Percentiles rank a stretch among this genome's conserved stretches.
These are phyloP conservation scores for Eretmocerus hayati DNA, from an alignment of 2,888 invertebrate species.

Conservation along the genomic window DNA sequence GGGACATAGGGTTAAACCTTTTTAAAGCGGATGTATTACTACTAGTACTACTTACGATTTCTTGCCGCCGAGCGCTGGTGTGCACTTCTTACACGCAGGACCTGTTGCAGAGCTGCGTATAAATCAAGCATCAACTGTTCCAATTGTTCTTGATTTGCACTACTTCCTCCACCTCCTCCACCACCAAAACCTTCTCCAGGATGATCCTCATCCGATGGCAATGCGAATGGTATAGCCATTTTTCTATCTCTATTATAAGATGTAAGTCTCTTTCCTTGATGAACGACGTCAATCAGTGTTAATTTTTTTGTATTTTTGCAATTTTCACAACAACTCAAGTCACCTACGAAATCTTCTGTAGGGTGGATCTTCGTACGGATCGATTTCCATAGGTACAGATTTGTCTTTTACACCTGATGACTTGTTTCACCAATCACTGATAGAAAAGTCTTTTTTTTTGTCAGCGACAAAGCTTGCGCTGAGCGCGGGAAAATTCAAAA, in stretches of 20 bases:
- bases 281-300: no score
- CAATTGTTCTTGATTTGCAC: constrained; percentile 30
- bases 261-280: no score
- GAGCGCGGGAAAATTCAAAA: no score
- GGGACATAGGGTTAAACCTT: no score
- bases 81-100: constrained; percentile 37
- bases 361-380: constrained; percentile 42
- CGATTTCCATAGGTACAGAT: constrained; percentile 38
- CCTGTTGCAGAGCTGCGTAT: constrained; percentile 42
- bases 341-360: constrained; percentile 38
- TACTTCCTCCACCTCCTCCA: constrained; percentile 35
- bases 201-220: constrained; percentile 42
- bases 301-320: no score
- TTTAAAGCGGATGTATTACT: no score
- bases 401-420: no score
- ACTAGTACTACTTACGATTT: constrained; percentile 45
- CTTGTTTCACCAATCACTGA: no score
- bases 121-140: constrained; percentile 43
- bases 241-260: background rate
- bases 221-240: constrained; percentile 43
- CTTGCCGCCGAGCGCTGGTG: constrained; percentile 38
- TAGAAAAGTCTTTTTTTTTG: no score
- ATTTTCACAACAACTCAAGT: constrained; percentile 3
- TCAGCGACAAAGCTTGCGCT: no score
- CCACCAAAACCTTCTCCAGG: no score